These are phyloP conservation scores for Oxystoma pomonae DNA, from an alignment of 2,888 invertebrate genomes.

Conservation along the genomic window DNA sequence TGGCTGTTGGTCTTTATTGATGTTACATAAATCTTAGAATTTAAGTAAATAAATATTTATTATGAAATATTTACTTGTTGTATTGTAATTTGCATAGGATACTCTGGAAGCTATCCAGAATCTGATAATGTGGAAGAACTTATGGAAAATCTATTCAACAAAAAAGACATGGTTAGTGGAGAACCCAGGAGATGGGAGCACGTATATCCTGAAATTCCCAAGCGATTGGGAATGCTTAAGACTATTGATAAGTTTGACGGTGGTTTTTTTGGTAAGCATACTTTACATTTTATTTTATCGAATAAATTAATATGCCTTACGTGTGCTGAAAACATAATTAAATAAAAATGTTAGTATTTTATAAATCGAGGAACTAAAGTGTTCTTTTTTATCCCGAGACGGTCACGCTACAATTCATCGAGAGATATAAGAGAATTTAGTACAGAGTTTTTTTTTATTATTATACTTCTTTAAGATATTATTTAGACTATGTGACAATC, in stretches of 20 bases:
- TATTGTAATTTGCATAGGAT: constrained; percentile 26
- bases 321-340: too few relatives aligned
- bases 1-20: too few relatives aligned
- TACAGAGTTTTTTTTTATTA: too few relatives aligned
- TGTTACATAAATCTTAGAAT: too few relatives aligned
- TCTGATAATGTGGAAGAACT: constrained; percentile 70
- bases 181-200: constrained; percentile 73
- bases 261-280: constrained; percentile 50
- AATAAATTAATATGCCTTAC: background rate
- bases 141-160: constrained; percentile 65
- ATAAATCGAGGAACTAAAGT: background rate
- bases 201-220: constrained; percentile 55
- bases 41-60: too few relatives aligned
- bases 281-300: background rate
- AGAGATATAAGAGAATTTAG: too few relatives aligned
- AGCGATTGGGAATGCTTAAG: constrained; percentile 63
- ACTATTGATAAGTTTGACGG: constrained; percentile 53
- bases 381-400: too few relatives aligned
- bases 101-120: constrained; percentile 73
- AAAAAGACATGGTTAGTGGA: constrained; percentile 79
- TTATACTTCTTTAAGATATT: too few relatives aligned
- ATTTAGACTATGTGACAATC: too few relatives aligned
- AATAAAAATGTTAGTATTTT: background rate
- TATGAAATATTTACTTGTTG: too few relatives aligned
- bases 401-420: too few relatives aligned